A percentile compares a stretch with the other conserved stretches of the same genome.
These are phyloP conservation scores for Cheumatopsyche charites DNA, from an alignment of 1,140 invertebrate species.

Conservation along the genomic window DNA sequence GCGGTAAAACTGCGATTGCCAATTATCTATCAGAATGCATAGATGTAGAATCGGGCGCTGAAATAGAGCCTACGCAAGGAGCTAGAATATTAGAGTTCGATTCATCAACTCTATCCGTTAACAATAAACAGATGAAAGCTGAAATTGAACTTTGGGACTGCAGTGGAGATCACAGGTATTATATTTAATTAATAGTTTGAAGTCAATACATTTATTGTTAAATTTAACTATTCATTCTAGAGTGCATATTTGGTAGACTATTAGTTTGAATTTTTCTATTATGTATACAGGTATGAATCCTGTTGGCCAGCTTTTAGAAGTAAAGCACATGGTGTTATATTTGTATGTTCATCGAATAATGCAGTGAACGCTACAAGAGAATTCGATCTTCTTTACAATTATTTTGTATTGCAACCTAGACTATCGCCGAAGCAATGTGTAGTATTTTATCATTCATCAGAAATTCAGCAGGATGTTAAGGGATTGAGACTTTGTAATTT, in stretches of 20 bases:
- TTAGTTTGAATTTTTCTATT: too few relatives aligned
- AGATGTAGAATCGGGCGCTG: slow-evolving; percentile 54
- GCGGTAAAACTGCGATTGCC: slow-evolving; percentile 58
- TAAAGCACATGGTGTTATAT: slow-evolving; percentile 73
- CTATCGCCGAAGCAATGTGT: slow-evolving; percentile 64
- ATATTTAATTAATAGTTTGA: slow-evolving; percentile 39
- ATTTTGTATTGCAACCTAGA: slow-evolving; percentile 70
- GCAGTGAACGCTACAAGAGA: slow-evolving; percentile 66
- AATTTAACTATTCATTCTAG: slow-evolving; percentile 30
- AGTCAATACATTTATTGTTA: slow-evolving; percentile 60
- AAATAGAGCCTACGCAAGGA: slow-evolving; percentile 56
- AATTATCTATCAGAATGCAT: slow-evolving; percentile 59
- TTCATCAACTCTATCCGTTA: slow-evolving; percentile 59
- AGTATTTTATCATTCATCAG: slow-evolving; percentile 63
- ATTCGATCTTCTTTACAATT: slow-evolving; percentile 74
- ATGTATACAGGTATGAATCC: slow-evolving; percentile 67
- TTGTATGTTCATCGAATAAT: slow-evolving; percentile 69
- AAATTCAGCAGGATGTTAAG: slow-evolving; percentile 57
- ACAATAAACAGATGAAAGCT: slow-evolving; percentile 57
- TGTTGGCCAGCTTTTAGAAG: slow-evolving; percentile 80
- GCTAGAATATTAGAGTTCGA: slow-evolving; percentile 74
- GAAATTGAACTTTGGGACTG: slow-evolving; percentile 61
- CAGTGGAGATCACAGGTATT: slow-evolving; percentile 59
- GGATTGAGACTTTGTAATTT: slow-evolving; percentile 57
- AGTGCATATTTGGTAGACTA: too few relatives aligned